Percentiles rank a stretch among this genome's conserved stretches.
Evolutionary conservation across 2,888 invertebrate species (phyloP).

Genomic region (Caenorhabditis wallacei): DNA sequence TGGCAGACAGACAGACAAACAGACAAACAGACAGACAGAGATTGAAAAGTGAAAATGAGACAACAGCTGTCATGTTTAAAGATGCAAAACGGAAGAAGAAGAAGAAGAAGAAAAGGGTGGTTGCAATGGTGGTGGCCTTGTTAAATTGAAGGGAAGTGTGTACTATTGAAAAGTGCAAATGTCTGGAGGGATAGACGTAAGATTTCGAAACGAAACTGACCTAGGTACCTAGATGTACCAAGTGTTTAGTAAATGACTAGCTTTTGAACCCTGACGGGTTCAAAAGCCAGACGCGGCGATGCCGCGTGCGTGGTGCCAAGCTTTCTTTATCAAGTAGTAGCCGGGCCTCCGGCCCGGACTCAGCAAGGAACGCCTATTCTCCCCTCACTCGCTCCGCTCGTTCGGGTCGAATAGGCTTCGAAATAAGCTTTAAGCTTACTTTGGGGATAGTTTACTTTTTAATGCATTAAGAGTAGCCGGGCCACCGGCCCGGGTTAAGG

Average conservation of each 20-base stretch:
- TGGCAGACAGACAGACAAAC: constrained; percentile 30
- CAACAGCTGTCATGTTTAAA: constrained; percentile 38
- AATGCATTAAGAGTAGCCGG: too few species aligned
- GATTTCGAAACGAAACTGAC: constrained; percentile 48
- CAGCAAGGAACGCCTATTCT: too few species aligned
- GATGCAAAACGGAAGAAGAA: not conserved
- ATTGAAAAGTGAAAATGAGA: not conserved
- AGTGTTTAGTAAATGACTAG: constrained; percentile 5
- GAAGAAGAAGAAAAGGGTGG: not conserved
- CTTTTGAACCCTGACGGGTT: too few species aligned
- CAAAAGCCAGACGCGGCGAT: too few species aligned
- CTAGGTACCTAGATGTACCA: constrained; percentile 44
- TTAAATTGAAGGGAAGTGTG: constrained; percentile 1
- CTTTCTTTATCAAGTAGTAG: too few species aligned
- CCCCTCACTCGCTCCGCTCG: too few species aligned
- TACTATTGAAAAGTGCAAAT: constrained; percentile 41
- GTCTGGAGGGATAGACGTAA: constrained; percentile 10
- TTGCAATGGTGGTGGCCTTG: constrained; percentile 21
- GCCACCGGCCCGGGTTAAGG: too few species aligned
- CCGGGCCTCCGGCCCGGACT: too few species aligned
- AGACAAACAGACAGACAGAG: constrained; percentile 1
- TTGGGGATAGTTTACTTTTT: too few species aligned
- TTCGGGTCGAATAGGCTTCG: too few species aligned
- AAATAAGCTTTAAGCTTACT: too few species aligned
- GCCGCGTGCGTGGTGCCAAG: too few species aligned